A percentile compares a stretch with the other conserved stretches of the same genome.
These are phyloP conservation scores for Pecten maximus DNA, from an alignment of 2,888 invertebrate species.

Conservation along the genomic window DNA sequence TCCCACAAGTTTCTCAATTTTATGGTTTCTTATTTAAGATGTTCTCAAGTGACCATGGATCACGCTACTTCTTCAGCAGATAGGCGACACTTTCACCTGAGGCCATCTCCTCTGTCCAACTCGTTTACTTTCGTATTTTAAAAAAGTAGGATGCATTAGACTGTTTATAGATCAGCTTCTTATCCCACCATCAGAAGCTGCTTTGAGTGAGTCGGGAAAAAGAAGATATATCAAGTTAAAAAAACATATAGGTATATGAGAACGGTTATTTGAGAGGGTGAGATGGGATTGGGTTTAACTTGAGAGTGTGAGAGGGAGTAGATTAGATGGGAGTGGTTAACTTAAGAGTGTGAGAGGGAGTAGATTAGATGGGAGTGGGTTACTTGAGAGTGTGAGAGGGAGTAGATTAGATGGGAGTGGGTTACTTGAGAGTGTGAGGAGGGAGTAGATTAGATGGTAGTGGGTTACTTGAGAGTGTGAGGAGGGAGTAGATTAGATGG, in stretches of 20 bases:
- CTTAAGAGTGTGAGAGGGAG: not conserved
- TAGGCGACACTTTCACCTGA: not conserved
- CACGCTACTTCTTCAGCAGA: not conserved
- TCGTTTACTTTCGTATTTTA: not conserved
- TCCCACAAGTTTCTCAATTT: constrained; percentile 13
- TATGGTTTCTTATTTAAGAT: constrained; percentile 4
- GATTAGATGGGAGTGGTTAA: too few relatives aligned
- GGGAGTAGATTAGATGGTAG: too few relatives aligned
- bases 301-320: too few relatives aligned
- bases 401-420: not conserved
- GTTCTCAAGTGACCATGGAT: constrained; percentile 7
- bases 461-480: not conserved
- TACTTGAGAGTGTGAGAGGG: not conserved
- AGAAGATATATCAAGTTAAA: not conserved
- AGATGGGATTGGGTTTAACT: too few relatives aligned
- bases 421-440: not conserved
- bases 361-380: not conserved
- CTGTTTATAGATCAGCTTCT: not conserved
- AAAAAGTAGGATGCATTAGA: not conserved
- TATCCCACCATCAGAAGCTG: not conserved
- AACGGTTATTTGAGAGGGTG: not conserved
- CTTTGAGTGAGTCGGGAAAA: not conserved
- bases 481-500: not conserved
- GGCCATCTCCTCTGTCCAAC: not conserved
- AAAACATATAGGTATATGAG: not conserved